These are phyloP conservation scores for Myotis myotis DNA, from an alignment of 2,797 vertebrate genomes.

Conservation along the genomic window DNA sequence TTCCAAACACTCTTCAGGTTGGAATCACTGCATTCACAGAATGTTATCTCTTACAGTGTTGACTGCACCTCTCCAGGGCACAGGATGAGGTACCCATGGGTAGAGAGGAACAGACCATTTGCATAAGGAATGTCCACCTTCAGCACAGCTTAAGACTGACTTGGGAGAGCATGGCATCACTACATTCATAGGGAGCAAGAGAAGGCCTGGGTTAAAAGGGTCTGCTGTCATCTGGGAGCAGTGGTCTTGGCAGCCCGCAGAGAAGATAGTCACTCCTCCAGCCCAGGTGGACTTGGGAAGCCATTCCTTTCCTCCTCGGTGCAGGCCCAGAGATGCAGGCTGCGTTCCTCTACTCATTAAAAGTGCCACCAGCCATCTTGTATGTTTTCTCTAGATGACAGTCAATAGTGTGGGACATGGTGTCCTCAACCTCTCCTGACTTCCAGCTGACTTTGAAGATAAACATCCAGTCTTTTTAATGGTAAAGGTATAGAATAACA, in stretches of 20 bases:
- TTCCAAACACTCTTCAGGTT: background rate
- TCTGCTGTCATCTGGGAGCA: background rate
- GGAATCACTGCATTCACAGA: background rate
- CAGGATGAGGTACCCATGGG: background rate
- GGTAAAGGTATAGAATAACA: background rate
- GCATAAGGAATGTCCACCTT: background rate
- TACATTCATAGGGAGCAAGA: background rate
- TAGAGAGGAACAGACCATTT: background rate
- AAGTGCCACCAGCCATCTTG: background rate
- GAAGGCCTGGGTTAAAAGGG: background rate
- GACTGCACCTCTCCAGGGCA: background rate
- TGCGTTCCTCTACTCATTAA: background rate
- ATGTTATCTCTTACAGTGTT: background rate
- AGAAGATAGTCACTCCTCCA: background rate
- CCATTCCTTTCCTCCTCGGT: background rate
- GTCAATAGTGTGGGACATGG: background rate
- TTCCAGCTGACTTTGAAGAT: background rate
- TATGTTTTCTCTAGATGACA: background rate
- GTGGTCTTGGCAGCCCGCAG: background rate
- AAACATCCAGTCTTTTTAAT: background rate
- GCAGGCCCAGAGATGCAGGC: background rate
- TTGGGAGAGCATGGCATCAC: background rate
- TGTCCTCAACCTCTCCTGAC: background rate
- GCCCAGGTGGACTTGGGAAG: background rate
- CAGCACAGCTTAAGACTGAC: background rate